These are phyloP conservation scores for Rhizoglyphus robini DNA, from an alignment of 1,140 invertebrate genomes.

Conservation along the genomic window DNA sequence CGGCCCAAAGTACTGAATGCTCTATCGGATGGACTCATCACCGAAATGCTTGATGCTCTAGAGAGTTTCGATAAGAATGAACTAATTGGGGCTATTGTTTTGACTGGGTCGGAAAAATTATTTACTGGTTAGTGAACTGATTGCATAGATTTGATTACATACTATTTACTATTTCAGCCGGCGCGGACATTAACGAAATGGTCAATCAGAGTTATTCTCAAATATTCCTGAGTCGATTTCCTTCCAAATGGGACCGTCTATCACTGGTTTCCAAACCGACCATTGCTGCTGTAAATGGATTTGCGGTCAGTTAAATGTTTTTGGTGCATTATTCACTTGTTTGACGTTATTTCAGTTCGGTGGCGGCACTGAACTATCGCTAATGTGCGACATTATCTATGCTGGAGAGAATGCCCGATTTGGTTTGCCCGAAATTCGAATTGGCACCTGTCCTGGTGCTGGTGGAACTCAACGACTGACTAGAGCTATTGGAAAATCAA, in stretches of 20 bases:
- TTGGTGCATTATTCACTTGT: not conserved
- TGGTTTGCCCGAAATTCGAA: constrained; percentile 89
- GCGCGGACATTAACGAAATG: constrained; percentile 98
- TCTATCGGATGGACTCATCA: constrained; percentile 74
- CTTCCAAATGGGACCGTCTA: constrained; percentile 64
- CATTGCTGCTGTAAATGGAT: constrained; percentile 98
- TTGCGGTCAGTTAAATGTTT: constrained; percentile 56
- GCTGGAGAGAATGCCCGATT: constrained; percentile 95
- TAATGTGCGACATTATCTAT: constrained; percentile 99
- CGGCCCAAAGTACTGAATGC: constrained; percentile 87
- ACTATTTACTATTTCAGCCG: constrained; percentile 38
- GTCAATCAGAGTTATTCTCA: constrained; percentile 56
- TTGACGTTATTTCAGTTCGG: constrained; percentile 56
- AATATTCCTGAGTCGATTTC: constrained; percentile 55
- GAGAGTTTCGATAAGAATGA: constrained; percentile 58
- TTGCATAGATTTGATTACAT: too few species aligned
- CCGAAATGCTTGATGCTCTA: constrained; percentile 61
- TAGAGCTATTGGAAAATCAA: constrained; percentile 82
- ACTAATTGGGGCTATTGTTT: constrained; percentile 63
- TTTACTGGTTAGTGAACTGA: constrained; percentile 56
- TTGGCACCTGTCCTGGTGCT: constrained; percentile 91
- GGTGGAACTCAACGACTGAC: constrained; percentile 91
- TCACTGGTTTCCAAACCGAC: constrained; percentile 66
- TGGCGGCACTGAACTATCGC: constrained; percentile 92
- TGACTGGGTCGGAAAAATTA: constrained; percentile 89